Evolutionary conservation across 2,888 invertebrate species (phyloP).

Genomic region (Panopea generosa): DNA sequence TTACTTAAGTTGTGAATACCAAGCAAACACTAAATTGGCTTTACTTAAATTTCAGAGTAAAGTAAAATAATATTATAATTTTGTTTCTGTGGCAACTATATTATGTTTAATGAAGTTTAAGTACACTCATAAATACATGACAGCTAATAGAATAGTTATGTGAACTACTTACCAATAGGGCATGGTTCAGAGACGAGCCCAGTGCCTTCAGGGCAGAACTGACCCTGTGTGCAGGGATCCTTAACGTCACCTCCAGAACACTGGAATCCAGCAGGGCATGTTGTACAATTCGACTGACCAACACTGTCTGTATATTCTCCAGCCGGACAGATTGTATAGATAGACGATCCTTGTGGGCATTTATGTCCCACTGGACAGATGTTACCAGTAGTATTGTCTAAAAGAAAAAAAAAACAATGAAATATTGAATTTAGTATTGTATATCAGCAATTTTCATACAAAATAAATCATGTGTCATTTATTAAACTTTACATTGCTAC

Average conservation of each 20-base stretch:
- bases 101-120: too few species aligned
- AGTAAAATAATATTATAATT: too few species aligned
- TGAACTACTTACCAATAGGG: conserved; percentile 75
- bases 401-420: conserved; percentile 11
- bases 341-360: conserved; percentile 71
- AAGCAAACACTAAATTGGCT: too few species aligned
- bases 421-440: too few species aligned
- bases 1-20: too few species aligned
- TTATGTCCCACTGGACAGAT: conserved; percentile 81
- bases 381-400: conserved; percentile 81
- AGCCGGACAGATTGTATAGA: conserved; percentile 71
- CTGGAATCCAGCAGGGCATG: conserved; percentile 80
- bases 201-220: conserved; percentile 79
- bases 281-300: conserved; percentile 75
- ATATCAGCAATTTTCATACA: too few species aligned
- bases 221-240: conserved; percentile 82
- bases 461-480: too few species aligned
- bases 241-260: conserved; percentile 76
- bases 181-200: conserved; percentile 76
- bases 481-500: too few species aligned
- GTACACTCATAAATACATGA: too few species aligned
- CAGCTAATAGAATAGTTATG: too few species aligned
- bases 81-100: too few species aligned
- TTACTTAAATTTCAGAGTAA: too few species aligned
- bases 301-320: conserved; percentile 80